A percentile compares a stretch with the other conserved stretches of the same genome.
These are phyloP conservation scores for Perithous albicinctus DNA, from an alignment of 2,888 invertebrate genomes.

Conservation along the genomic window DNA sequence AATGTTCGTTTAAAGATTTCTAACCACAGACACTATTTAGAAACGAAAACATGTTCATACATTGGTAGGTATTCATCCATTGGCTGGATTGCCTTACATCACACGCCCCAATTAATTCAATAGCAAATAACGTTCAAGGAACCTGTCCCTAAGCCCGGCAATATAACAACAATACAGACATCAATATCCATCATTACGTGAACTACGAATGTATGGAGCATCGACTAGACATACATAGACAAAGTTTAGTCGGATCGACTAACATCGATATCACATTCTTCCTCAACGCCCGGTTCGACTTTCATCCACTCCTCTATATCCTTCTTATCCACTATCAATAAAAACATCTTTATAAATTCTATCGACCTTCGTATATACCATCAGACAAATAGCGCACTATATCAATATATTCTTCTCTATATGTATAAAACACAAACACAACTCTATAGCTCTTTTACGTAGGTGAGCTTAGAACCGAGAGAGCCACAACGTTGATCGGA, in stretches of 20 bases:
- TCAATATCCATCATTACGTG: too few species aligned
- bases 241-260: not conserved
- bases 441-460: not conserved
- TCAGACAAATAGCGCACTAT: not conserved
- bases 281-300: conserved; percentile 21
- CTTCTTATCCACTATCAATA: conserved; percentile 8
- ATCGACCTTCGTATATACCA: conserved; percentile 44
- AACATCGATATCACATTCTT: not conserved
- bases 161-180: too few species aligned
- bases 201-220: too few species aligned
- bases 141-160: too few species aligned
- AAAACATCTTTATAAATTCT: conserved; percentile 42
- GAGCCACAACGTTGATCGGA: conserved; percentile 9
- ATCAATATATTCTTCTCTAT: not conserved
- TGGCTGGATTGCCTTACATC: too few species aligned
- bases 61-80: too few species aligned
- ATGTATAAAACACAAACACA: not conserved
- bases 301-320: conserved; percentile 19
- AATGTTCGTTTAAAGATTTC: too few species aligned
- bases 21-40: too few species aligned
- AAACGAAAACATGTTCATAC: too few species aligned
- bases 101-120: too few species aligned
- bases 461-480: not conserved
- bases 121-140: too few species aligned
- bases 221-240: not conserved